These are phyloP conservation scores for Craseonycteris thonglongyai DNA, from an alignment of 2,113 vertebrate species.

Conservation along the genomic window DNA sequence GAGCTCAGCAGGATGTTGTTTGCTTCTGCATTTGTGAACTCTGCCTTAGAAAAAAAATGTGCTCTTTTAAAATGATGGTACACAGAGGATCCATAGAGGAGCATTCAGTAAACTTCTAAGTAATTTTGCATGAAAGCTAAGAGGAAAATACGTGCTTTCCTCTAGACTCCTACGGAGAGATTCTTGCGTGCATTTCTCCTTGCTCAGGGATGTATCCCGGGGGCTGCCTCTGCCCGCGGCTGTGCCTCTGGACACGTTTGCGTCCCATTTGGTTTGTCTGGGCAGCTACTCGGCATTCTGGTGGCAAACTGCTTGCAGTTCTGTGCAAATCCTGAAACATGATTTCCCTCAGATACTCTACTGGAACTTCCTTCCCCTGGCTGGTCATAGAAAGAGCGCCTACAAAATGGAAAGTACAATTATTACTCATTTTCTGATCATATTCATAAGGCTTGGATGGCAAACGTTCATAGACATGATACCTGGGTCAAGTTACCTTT, in stretches of 20 bases:
- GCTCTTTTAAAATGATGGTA: background rate
- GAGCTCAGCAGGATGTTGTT: background rate
- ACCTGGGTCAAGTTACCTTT: background rate
- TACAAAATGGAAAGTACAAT: background rate
- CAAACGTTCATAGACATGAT: background rate
- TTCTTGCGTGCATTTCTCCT: background rate
- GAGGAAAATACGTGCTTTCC: background rate
- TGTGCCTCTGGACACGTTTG: rapidly evolving
- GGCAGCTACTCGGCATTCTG: background rate
- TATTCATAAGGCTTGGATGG: background rate
- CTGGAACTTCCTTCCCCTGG: background rate
- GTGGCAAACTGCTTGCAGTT: background rate
- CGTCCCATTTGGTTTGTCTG: background rate
- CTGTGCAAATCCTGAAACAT: background rate
- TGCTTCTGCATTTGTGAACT: background rate
- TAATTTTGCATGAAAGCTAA: background rate
- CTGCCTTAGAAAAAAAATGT: background rate
- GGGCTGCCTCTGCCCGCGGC: rapidly evolving
- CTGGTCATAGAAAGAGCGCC: background rate
- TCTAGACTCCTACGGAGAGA: background rate
- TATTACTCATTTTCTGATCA: background rate
- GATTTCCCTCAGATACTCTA: background rate
- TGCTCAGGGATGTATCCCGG: background rate
- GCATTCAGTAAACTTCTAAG: background rate
- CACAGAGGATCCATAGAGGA: background rate